These are phyloP conservation scores for Pilophorus perplexus DNA, from an alignment of 2,888 invertebrate genomes.

Conservation along the genomic window DNA sequence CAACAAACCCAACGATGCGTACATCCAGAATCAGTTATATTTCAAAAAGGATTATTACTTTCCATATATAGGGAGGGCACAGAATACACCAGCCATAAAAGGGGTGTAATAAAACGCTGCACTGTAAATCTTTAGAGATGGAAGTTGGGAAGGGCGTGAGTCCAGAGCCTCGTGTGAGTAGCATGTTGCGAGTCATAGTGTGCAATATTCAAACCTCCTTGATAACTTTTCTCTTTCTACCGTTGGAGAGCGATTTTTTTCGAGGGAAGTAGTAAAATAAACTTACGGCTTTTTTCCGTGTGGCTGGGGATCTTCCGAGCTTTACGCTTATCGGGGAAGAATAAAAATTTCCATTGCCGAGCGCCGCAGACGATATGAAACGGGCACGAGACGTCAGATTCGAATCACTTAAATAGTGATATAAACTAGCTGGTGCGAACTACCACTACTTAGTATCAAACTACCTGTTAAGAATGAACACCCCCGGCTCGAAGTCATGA, in stretches of 20 bases:
- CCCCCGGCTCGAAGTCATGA: too few species aligned
- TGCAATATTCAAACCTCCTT: slow-evolving; percentile 39
- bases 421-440: too few species aligned
- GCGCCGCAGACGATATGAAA: too few species aligned
- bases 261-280: slow-evolving; percentile 16
- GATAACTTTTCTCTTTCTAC: slow-evolving; percentile 27
- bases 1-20: too few species aligned
- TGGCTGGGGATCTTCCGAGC: not conserved
- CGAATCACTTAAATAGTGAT: too few species aligned
- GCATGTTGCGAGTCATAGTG: slow-evolving; percentile 5
- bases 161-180: not conserved
- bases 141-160: not conserved
- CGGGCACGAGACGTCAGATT: too few species aligned
- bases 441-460: too few species aligned
- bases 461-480: too few species aligned
- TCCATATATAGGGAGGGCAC: not conserved
- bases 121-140: slow-evolving; percentile 35
- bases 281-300: slow-evolving; percentile 6
- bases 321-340: slow-evolving; percentile 6
- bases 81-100: slow-evolving; percentile 18
- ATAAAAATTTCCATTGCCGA: too few species aligned
- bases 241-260: not conserved
- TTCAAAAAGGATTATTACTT: slow-evolving; percentile 1
- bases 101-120: slow-evolving; percentile 33
- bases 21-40: not conserved